phyloP scores from a whole-genome alignment of 2,113 vertebrate genomes.

The Nibea albiflora region DNA sequence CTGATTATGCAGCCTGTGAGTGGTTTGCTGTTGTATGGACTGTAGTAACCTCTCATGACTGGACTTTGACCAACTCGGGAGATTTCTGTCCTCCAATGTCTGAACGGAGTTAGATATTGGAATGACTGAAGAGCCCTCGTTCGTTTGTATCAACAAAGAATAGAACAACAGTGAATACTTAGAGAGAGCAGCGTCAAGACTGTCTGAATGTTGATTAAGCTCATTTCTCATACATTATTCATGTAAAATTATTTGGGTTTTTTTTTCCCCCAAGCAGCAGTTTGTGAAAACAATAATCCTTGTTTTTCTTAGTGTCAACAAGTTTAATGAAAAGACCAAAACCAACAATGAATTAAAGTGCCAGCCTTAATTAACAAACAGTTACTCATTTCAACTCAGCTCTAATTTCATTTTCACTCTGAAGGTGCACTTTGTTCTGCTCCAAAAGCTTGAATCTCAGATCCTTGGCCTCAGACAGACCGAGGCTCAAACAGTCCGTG shows the following conservation, averaged over 20 bases:
- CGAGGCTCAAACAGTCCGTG: slow-evolving; percentile 44
- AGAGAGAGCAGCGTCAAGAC: not conserved
- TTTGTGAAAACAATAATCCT: not conserved
- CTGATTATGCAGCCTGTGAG: not conserved
- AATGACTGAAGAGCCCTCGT: slow-evolving; percentile 11
- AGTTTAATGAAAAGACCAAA: not conserved
- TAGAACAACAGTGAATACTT: not conserved
- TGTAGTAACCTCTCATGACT: slow-evolving; percentile 30
- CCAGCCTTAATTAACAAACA: not conserved
- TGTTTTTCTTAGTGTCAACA: not conserved
- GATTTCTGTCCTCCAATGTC: slow-evolving; percentile 47
- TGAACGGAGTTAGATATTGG: slow-evolving; percentile 27
- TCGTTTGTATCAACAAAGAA: slow-evolving; percentile 32
- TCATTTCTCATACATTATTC: not conserved
- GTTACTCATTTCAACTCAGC: not conserved
- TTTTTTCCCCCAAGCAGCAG: not conserved
- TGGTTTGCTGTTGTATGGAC: slow-evolving; percentile 38
- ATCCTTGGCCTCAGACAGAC: slow-evolving; percentile 63
- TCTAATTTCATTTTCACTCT: not conserved
- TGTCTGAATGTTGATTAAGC: not conserved
- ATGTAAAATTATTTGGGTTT: not conserved
- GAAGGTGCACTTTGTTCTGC: not conserved
- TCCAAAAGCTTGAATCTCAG: not conserved
- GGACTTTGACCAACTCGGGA: slow-evolving; percentile 58
- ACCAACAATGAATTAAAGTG: not conserved